These are phyloP conservation scores for Ptiloglossa arizonensis DNA, from an alignment of 1,140 invertebrate species.

Conservation along the genomic window DNA sequence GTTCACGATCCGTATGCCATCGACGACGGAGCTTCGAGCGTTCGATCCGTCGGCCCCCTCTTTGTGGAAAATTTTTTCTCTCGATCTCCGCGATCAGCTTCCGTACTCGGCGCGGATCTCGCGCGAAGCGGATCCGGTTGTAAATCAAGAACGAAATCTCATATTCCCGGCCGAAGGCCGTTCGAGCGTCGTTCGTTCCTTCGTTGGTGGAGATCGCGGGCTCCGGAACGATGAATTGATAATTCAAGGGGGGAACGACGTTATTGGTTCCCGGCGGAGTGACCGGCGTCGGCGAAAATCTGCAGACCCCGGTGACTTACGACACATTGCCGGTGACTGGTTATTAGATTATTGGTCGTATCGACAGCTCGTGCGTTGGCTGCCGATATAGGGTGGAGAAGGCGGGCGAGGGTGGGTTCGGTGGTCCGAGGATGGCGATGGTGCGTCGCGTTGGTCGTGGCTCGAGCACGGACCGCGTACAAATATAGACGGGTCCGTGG, in stretches of 20 bases:
- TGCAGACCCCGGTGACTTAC: conserved; percentile 76
- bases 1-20: background rate
- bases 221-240: conserved; percentile 55
- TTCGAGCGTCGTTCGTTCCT: conserved; percentile 32
- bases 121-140: background rate
- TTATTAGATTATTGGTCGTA: conserved; percentile 82
- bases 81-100: background rate
- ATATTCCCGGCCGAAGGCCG: conserved; percentile 39
- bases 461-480: conserved; percentile 71
- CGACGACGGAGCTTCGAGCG: background rate
- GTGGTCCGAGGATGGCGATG: conserved; percentile 23
- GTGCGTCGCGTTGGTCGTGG: conserved; percentile 59
- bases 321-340: conserved; percentile 78
- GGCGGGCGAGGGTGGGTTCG: background rate
- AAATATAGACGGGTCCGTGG: conserved; percentile 59
- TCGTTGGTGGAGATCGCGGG: conserved; percentile 7
- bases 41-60: too few relatives aligned
- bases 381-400: conserved; percentile 62
- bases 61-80: background rate
- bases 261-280: conserved; percentile 73
- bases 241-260: conserved; percentile 52
- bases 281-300: conserved; percentile 74
- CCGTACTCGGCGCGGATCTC: conserved; percentile 30
- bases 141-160: conserved; percentile 58
- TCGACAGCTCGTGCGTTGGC: conserved; percentile 79